Conservation (phyloP, 1,140 invertebrate species). For the Ericerus pela region DNA sequence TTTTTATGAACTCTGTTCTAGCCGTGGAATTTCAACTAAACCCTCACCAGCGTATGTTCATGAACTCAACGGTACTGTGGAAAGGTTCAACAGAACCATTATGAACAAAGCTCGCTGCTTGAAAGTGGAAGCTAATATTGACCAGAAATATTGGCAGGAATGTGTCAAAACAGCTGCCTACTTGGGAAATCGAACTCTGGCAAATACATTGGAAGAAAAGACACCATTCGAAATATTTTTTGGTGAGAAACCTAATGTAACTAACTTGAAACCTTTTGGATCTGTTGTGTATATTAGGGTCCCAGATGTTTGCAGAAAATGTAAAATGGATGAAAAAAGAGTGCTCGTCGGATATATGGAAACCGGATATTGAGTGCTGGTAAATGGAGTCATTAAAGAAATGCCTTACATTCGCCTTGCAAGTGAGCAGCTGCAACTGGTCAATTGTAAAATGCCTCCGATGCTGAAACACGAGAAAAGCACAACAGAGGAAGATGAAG, state of each 20-base stretch:
- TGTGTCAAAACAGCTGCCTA: conserved; percentile 16
- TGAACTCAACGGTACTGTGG: conserved; percentile 11
- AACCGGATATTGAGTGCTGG: too few relatives aligned
- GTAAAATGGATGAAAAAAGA: too few relatives aligned
- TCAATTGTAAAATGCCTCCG: too few relatives aligned
- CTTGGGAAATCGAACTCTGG: conserved; percentile 16
- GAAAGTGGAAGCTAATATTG: conserved; percentile 15
- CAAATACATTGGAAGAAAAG: neutral
- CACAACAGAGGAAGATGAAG: too few relatives aligned
- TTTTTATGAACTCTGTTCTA: neutral
- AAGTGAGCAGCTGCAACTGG: too few relatives aligned
- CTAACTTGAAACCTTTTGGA: conserved; percentile 16
- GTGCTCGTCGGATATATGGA: too few relatives aligned
- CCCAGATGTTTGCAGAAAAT: too few relatives aligned
- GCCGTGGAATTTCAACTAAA: conserved; percentile 3
- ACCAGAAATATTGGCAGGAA: conserved; percentile 17
- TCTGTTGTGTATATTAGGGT: conserved; percentile 21
- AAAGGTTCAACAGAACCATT: conserved; percentile 17
- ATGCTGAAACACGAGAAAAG: too few relatives aligned
- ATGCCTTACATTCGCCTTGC: too few relatives aligned
- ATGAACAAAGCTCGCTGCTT: conserved; percentile 18
- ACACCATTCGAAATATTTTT: conserved; percentile 5
- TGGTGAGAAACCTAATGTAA: neutral
- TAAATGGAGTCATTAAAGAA: too few relatives aligned
- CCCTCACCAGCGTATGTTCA: neutral